A percentile compares a stretch with the other conserved stretches of the same genome.
Conservation (phyloP, 1,140 invertebrate genomes). For the Drosophila obscura region DNA sequence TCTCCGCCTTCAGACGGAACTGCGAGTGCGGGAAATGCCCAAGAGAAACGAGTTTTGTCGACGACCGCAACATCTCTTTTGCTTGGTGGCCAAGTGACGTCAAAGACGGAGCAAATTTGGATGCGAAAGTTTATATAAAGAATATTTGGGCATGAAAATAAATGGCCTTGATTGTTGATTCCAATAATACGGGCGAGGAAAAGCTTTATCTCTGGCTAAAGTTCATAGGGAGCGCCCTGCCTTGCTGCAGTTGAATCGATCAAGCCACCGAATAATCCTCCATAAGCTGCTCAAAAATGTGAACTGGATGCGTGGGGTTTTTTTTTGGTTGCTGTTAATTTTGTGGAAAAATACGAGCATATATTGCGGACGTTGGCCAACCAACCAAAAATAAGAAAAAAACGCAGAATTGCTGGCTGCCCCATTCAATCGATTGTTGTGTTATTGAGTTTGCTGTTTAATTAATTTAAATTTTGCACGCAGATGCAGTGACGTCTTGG, state of each 20-base stretch:
- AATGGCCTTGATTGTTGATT: constrained; percentile 59
- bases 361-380: constrained; percentile 27
- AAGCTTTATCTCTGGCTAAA: constrained; percentile 13
- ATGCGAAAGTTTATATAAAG: constrained; percentile 68
- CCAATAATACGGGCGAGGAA: constrained; percentile 23
- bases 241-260: constrained; percentile 2
- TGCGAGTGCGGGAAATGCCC: constrained; percentile 64
- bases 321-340: constrained; percentile 9
- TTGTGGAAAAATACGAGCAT: constrained; percentile 15
- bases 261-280: constrained; percentile 13
- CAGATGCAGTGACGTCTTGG: constrained; percentile 63
- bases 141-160: constrained; percentile 71
- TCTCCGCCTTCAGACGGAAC: constrained; percentile 57
- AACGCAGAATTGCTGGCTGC: constrained; percentile 19
- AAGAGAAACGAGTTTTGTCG: constrained; percentile 52
- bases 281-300: constrained; percentile 46
- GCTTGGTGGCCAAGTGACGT: constrained; percentile 61
- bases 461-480: constrained; percentile 72
- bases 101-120: constrained; percentile 52
- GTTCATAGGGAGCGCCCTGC: not conserved
- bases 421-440: constrained; percentile 57
- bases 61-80: constrained; percentile 9
- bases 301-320: not conserved
- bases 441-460: constrained; percentile 48
- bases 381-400: constrained; percentile 22